A percentile compares a stretch with the other conserved stretches of the same genome.
Evolutionary conservation across 2,888 invertebrate species (phyloP).

Genomic region (Scaptomyza caliginosa): DNA sequence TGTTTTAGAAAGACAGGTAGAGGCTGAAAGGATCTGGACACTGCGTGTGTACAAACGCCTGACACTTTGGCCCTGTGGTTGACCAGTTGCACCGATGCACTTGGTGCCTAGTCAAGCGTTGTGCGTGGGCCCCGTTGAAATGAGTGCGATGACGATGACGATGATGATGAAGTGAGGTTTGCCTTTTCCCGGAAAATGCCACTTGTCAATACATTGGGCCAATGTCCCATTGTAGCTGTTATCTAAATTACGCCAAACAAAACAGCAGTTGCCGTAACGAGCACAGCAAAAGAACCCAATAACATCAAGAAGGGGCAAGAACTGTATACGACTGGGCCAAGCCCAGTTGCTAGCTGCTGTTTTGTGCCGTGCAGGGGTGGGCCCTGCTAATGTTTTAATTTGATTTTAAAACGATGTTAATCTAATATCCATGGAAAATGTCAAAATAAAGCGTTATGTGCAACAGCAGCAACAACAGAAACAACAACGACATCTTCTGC

Average conservation of each 20-base stretch:
- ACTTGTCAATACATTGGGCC: slow-evolving; percentile 73
- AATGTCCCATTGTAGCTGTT: slow-evolving; percentile 69
- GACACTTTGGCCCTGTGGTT: slow-evolving; percentile 58
- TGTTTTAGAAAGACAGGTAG: slow-evolving; percentile 60
- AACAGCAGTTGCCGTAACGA: slow-evolving; percentile 78
- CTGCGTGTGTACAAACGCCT: slow-evolving; percentile 55
- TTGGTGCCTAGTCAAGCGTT: slow-evolving; percentile 44
- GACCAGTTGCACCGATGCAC: slow-evolving; percentile 57
- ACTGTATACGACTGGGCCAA: slow-evolving; percentile 27
- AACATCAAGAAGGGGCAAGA: slow-evolving; percentile 17
- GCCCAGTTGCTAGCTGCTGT: slow-evolving; percentile 32
- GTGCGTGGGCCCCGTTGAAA: slow-evolving; percentile 58
- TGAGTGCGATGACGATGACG: slow-evolving; percentile 52
- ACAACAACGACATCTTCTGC: background rate
- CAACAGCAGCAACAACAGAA: slow-evolving; percentile 20
- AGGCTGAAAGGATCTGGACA: slow-evolving; percentile 52
- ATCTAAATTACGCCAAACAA: slow-evolving; percentile 79
- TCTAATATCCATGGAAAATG: slow-evolving; percentile 83
- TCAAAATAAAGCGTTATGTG: slow-evolving; percentile 77
- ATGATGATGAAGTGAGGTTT: slow-evolving; percentile 58
- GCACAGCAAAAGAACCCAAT: slow-evolving; percentile 24
- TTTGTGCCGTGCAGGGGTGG: slow-evolving; percentile 57
- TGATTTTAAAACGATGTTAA: slow-evolving; percentile 82
- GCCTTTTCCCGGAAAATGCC: slow-evolving; percentile 76
- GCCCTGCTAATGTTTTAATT: slow-evolving; percentile 81